phyloP scores from a whole-genome alignment of 2,888 invertebrate species.

The Platypus cylindrus region DNA sequence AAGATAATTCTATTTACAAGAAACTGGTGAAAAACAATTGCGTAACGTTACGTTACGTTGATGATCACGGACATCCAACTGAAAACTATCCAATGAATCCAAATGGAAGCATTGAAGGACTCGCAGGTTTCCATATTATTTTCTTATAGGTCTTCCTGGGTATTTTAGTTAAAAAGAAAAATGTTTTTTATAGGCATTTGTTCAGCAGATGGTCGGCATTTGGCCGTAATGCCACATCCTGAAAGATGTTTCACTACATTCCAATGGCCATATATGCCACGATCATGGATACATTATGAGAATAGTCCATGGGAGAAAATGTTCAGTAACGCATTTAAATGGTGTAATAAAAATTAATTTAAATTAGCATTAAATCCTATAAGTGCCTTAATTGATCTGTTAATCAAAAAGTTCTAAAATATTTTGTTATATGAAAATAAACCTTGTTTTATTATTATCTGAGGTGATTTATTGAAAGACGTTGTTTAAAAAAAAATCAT shows the following conservation, averaged over 20 bases:
- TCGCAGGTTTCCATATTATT: slow-evolving; percentile 8
- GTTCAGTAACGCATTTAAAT: slow-evolving; percentile 78
- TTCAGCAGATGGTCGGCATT: slow-evolving; percentile 81
- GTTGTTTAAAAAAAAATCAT: too few relatives aligned
- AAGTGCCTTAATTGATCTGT: slow-evolving; percentile 8
- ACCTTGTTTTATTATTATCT: too few relatives aligned
- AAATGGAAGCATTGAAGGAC: slow-evolving; percentile 71
- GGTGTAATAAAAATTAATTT: slow-evolving; percentile 38
- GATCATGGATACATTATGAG: slow-evolving; percentile 37
- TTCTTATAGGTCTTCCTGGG: neutral
- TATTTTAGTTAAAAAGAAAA: neutral
- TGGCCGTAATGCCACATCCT: slow-evolving; percentile 98
- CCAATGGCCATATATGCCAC: slow-evolving; percentile 73
- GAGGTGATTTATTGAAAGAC: too few relatives aligned
- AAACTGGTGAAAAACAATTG: slow-evolving; percentile 46
- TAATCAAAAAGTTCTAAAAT: too few relatives aligned
- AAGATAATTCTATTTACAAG: slow-evolving; percentile 37
- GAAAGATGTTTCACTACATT: slow-evolving; percentile 76
- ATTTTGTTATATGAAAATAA: too few relatives aligned
- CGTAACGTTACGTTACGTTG: slow-evolving; percentile 70
- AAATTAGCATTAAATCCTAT: slow-evolving; percentile 5
- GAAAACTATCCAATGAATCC: slow-evolving; percentile 89
- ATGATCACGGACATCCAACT: slow-evolving; percentile 64
- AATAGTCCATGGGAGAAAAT: slow-evolving; percentile 84
- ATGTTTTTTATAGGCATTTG: slow-evolving; percentile 47